Base-by-base conservation (phyloP, 1,140 invertebrate species). In the Papilio polytes region DNA sequence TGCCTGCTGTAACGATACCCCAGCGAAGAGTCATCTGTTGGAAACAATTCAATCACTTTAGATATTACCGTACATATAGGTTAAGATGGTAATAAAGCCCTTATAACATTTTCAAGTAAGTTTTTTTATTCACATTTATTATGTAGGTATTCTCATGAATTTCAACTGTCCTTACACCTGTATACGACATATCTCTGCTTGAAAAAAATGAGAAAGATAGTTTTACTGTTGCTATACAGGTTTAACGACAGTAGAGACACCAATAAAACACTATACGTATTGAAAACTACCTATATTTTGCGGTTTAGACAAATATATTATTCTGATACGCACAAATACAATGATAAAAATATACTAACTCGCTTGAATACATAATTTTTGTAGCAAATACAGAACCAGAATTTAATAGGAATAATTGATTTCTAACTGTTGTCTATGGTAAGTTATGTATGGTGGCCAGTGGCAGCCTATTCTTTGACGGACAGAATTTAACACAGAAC, bases 21-120 rank as follows among this genome's bases (percentile, higher is more conserved):
- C 91, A 94, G 63, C 93, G 92, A 63, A 94, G 74, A 18, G 89
- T 80, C 92, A 94, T 94, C 90, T 92, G 83, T 4, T 85, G 86
- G 66, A 79, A 80, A 73, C 46, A 78, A 74, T 41, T 22, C 36
- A 41, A n/a, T n/a, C n/a, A n/a, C n/a, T n/a, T n/a, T n/a, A n/a
- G n/a, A n/a, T n/a, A n/a, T n/a, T n/a, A n/a, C n/a, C n/a, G n/a
- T n/a, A n/a, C n/a, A n/a, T n/a, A n/a, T n/a, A n/a, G n/a, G n/a
- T n/a, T n/a, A n/a, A n/a, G n/a, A n/a, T n/a, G n/a, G n/a, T n/a
- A n/a, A n/a, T n/a, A n/a, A n/a, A n/a, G n/a, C n/a, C 13, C n/a
- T 53, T 53, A 53, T 53, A 53, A 36, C 6, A 36, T n/a, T n/a
- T 18, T 18, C 18, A 53, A 53, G n/a, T 1, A n/a, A 18, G 51